Evolutionary conservation across 2,113 vertebrate genomes (phyloP).

Genomic region (Crotalus tigris): DNA sequence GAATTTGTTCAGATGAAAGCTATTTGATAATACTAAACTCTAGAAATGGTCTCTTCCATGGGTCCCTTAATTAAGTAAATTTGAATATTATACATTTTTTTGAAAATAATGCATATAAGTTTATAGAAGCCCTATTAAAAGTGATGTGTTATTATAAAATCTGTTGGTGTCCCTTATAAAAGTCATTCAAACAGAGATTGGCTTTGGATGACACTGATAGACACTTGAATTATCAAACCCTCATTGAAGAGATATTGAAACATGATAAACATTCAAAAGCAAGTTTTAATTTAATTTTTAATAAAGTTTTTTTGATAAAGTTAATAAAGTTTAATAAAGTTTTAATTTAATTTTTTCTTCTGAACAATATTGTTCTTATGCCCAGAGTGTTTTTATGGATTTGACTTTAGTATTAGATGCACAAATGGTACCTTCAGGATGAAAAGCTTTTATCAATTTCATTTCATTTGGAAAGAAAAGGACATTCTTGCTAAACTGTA

Average conservation of each 20-base stretch:
- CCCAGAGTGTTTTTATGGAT: background rate
- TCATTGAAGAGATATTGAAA: background rate
- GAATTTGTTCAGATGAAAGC: background rate
- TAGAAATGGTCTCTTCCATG: background rate
- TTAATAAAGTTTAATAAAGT: too few relatives aligned
- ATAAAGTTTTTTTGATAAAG: too few relatives aligned
- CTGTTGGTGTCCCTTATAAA: background rate
- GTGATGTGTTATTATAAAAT: background rate
- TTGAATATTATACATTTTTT: background rate
- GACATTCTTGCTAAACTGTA: background rate
- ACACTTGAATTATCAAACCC: background rate
- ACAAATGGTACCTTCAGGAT: background rate
- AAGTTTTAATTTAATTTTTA: background rate
- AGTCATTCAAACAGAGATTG: background rate
- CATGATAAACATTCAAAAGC: background rate
- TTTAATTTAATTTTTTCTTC: background rate
- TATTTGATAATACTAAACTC: background rate
- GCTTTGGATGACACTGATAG: background rate
- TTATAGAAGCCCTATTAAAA: background rate
- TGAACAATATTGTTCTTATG: background rate
- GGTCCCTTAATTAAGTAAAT: background rate
- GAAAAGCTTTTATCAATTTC: background rate
- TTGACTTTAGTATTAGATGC: background rate
- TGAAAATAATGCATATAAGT: background rate
- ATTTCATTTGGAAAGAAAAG: background rate